A percentile compares a stretch with the other conserved stretches of the same genome.
Conservation (phyloP, 2,797 vertebrate species). For the Anas flavirostris region DNA sequence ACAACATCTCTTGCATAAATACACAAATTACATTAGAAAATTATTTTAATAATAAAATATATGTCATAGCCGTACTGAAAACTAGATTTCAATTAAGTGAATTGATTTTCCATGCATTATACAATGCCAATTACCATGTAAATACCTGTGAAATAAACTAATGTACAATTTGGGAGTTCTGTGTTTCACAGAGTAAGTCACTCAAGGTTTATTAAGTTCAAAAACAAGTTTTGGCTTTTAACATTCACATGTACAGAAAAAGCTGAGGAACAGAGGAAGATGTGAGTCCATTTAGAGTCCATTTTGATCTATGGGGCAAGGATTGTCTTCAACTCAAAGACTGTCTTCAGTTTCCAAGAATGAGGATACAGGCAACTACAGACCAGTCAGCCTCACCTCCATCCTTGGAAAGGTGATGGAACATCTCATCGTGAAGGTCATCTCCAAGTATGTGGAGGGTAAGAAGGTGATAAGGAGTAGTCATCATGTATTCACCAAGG, state of each 20-base stretch:
- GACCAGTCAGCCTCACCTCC: too few species aligned
- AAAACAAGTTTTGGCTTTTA: slow-evolving; percentile 29
- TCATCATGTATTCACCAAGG: too few species aligned
- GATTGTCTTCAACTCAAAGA: not conserved
- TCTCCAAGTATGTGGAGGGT: too few species aligned
- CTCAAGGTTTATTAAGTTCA: slow-evolving; percentile 54
- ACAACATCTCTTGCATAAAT: slow-evolving; percentile 64
- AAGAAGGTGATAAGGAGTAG: too few species aligned
- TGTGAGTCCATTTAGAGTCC: not conserved
- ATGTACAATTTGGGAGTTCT: slow-evolving; percentile 69
- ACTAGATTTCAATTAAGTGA: slow-evolving; percentile 66
- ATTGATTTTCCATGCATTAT: slow-evolving; percentile 72
- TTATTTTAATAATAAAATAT: slow-evolving; percentile 72
- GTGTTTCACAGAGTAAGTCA: slow-evolving; percentile 61
- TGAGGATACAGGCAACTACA: too few species aligned
- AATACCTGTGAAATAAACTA: slow-evolving; percentile 73
- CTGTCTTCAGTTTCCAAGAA: not conserved
- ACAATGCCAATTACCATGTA: slow-evolving; percentile 70
- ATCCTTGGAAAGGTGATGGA: too few species aligned
- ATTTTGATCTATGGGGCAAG: not conserved
- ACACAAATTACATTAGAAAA: slow-evolving; percentile 67
- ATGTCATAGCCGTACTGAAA: slow-evolving; percentile 61
- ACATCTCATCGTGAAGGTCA: too few species aligned
- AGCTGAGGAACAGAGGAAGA: not conserved
- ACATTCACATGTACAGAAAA: not conserved